Evolutionary conservation across 2,888 invertebrate species (phyloP).

Genomic region (Hydrotaea cyrtoneurina): DNA sequence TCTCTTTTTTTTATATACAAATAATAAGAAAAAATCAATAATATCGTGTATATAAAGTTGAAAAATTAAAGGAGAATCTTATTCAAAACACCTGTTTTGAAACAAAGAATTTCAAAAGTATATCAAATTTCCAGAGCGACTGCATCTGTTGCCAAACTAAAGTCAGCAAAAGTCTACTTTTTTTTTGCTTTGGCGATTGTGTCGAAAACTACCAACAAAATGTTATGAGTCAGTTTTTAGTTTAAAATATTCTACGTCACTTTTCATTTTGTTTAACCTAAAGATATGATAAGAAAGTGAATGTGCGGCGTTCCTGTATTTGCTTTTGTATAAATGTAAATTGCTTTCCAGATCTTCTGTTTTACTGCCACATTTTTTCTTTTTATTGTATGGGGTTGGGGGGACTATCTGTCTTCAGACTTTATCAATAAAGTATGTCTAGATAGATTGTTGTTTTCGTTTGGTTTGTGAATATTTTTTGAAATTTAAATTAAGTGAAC

Average conservation of each 20-base stretch:
- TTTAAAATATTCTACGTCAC: background rate
- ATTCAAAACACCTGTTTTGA: constrained; percentile 12
- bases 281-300: background rate
- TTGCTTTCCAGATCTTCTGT: background rate
- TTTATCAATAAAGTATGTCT: background rate
- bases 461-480: background rate
- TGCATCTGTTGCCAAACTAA: background rate
- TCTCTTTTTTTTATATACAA: background rate
- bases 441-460: background rate
- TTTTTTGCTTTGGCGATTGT: background rate
- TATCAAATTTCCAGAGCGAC: background rate
- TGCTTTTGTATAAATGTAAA: background rate
- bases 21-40: constrained; percentile 29
- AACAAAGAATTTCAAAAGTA: background rate
- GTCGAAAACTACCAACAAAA: background rate
- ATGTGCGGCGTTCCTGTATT: background rate
- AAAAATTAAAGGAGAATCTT: background rate
- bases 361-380: background rate
- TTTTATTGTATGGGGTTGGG: background rate
- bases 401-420: background rate
- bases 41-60: background rate
- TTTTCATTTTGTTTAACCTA: background rate
- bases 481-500: background rate
- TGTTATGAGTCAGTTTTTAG: background rate
- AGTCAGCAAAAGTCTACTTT: too few relatives aligned